Evolutionary conservation across 2,888 invertebrate genomes (phyloP).

Genomic region (Euphydryas editha): DNA sequence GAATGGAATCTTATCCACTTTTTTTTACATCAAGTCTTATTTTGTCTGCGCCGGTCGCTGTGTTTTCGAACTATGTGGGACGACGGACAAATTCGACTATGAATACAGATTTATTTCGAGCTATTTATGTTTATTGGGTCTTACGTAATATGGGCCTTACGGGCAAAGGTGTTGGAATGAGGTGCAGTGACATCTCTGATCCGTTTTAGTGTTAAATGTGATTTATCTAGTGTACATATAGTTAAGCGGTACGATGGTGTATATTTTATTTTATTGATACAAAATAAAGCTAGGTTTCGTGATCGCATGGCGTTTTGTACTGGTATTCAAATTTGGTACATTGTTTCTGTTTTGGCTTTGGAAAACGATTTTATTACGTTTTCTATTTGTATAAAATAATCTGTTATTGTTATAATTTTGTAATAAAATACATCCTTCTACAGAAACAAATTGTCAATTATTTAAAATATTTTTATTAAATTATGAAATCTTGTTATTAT

Average conservation of each 20-base stretch:
- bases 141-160: slow-evolving; percentile 31
- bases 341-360: slow-evolving; percentile 58
- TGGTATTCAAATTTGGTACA: slow-evolving; percentile 57
- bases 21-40: not conserved
- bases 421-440: slow-evolving; percentile 6
- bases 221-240: slow-evolving; percentile 79
- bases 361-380: slow-evolving; percentile 41
- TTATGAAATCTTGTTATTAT: slow-evolving; percentile 11
- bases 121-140: slow-evolving; percentile 6
- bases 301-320: slow-evolving; percentile 81
- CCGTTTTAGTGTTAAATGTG: slow-evolving; percentile 66
- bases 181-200: slow-evolving; percentile 21
- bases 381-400: slow-evolving; percentile 24
- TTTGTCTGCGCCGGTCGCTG: slow-evolving; percentile 2
- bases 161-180: slow-evolving; percentile 36
- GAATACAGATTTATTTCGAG: slow-evolving; percentile 6
- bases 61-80: slow-evolving; percentile 2
- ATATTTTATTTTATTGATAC: slow-evolving; percentile 75
- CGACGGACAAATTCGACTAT: slow-evolving; percentile 28
- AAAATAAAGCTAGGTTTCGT: slow-evolving; percentile 73
- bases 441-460: slow-evolving; percentile 30
- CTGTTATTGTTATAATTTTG: not conserved
- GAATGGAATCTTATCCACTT: not conserved
- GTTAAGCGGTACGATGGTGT: slow-evolving; percentile 75
- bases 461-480: slow-evolving; percentile 24